Base-by-base conservation (phyloP, 2,797 vertebrate genomes). In the Ciconia nigra region DNA sequence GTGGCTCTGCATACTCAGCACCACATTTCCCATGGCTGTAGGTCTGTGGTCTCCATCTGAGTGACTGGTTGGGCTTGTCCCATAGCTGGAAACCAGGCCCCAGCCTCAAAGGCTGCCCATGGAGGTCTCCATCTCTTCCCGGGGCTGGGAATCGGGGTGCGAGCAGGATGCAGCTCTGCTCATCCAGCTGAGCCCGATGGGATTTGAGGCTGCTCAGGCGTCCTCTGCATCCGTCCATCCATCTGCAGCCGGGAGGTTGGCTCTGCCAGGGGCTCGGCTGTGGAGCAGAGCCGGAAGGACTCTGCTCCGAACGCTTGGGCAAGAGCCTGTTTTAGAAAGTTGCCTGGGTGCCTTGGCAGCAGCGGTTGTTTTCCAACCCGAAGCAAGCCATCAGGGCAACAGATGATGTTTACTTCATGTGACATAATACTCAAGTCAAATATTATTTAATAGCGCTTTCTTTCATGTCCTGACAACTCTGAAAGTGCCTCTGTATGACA, bases 381-480 rank as follows among this genome's bases (percentile, higher is more conserved):
- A 69, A 97, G 90, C 54, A 82, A 96, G 71, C 96, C 97, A 98
- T 98, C 96, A 97, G 98, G 97, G 85, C 90, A 90, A 90, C 97
- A 98, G 97, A 98, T 98, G 98, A 98, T 98, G 97, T 97, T 98
- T 98, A 98, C 96, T 98, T 97, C 97, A 96, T 97, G 97, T 98
- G 98, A 97, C 96, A 97, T 96, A 97, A 96, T 95, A 87, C 87
- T 97, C 87, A 95, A 98, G 94, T 97, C 93, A 97, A 94, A 97
- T 98, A 97, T 95, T 97, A 97, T 97, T 98, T 98, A 94, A 92
- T 85, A 95, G 95, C 15, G 33, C 92, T 98, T 93, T 87, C 98
- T 98, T 98, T 98, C 96, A 98, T 97, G 98, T 97, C 78, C 87
- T 82, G 91, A 98, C 97, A 97, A 97, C 70, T 96, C 96, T 87